These are phyloP conservation scores for Crocuta crocuta DNA, from an alignment of 2,113 vertebrate species.

Conservation along the genomic window DNA sequence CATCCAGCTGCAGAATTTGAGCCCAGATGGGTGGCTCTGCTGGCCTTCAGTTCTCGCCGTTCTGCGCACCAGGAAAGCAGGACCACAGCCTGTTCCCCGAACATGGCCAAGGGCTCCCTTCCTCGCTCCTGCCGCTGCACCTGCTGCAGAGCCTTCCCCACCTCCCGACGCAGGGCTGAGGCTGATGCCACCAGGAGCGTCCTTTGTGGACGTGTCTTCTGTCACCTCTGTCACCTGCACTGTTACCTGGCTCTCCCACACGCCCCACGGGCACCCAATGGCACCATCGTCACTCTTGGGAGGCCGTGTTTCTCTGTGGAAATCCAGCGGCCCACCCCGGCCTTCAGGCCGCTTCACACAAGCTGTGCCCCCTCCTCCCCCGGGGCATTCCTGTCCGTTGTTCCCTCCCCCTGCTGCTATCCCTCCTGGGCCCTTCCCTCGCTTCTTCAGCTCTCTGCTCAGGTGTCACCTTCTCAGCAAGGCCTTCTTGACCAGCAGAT, in stretches of 20 bases:
- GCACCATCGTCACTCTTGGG: fast-evolving
- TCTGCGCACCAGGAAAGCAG: background rate
- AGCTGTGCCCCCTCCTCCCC: background rate
- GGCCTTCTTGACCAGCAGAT: background rate
- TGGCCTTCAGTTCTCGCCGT: background rate
- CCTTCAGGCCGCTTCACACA: background rate
- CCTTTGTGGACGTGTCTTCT: background rate
- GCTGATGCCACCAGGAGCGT: background rate
- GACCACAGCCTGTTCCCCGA: background rate
- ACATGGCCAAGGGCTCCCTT: background rate
- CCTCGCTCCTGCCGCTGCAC: background rate
- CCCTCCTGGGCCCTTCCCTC: background rate
- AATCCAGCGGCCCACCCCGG: too few species aligned
- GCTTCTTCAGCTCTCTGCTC: background rate
- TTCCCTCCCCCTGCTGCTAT: background rate
- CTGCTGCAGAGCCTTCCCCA: background rate
- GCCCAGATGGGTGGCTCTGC: too few species aligned
- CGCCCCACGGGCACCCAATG: background rate
- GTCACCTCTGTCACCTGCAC: background rate
- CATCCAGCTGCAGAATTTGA: background rate
- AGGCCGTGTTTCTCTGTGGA: background rate
- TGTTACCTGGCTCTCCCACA: fast-evolving
- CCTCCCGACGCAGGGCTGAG: background rate
- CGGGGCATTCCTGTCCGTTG: background rate
- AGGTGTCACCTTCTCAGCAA: background rate